Evolutionary conservation across 2,888 invertebrate genomes (phyloP), one percentile per base, ranked within the genome.

Genomic region (Drosophila prolongata): DNA sequence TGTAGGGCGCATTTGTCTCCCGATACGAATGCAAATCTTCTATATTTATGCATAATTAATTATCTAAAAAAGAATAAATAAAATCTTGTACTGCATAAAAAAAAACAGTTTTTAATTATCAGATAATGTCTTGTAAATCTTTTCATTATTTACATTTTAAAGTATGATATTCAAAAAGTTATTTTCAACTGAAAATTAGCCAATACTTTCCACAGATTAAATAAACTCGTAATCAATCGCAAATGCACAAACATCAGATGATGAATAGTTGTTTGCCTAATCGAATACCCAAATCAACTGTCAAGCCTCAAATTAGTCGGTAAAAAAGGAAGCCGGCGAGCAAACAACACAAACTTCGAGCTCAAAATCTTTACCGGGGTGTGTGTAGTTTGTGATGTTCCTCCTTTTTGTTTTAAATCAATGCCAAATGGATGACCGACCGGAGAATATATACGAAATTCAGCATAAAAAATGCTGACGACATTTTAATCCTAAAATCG

Each of bases 271-370:
- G 68, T 75, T 75, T 75, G 72, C 72, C 70, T 67, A 80, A 84
- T 73, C 79, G 80, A 62, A 83, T 59, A 90, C 89, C 89, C 89
- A 89, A 89, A 90, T 89, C 89, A 89, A 76, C 81, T 87, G 86
- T 86, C 88, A 87, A 70, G 60, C 42, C 30, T 19, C 52, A 67
- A 59, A 60, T 61, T 62, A 65, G 65, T 65, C 43, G 62, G 38
- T 16, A 34, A 27, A 61, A 57, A 64, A 35, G 44, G 30, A 59
- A 43, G 37, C 62, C 3, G 24, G 16, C 54, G 16, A 56, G n/a
- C 56, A 27, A 43, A 54, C 24, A 59, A 59, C 14, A 27, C n/a
- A 54, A 42, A 54, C 19, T 10, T 35, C 35, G 19, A 58, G 52
- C 58, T 53, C 19, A 35, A 47, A 59, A 8, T 47, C 40, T 6